These are phyloP conservation scores for Clitarchus hookeri DNA, from an alignment of 2,888 invertebrate species.

Conservation along the genomic window DNA sequence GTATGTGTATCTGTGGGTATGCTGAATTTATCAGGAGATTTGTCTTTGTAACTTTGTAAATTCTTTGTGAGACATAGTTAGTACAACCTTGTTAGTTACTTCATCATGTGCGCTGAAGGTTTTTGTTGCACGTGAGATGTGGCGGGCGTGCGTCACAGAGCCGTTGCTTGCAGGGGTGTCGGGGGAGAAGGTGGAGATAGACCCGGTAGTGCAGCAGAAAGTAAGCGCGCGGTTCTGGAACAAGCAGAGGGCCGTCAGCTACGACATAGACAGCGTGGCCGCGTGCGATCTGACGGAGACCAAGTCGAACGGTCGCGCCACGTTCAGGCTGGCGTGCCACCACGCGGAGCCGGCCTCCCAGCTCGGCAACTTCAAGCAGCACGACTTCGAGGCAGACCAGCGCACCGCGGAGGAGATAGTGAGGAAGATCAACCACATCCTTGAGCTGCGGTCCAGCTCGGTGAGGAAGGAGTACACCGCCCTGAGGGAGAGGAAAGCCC, in stretches of 20 bases:
- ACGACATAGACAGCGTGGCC: slow-evolving; percentile 84
- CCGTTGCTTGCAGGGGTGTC: slow-evolving; percentile 66
- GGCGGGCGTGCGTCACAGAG: too few relatives aligned
- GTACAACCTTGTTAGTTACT: too few relatives aligned
- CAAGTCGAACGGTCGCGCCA: slow-evolving; percentile 69
- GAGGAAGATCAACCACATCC: slow-evolving; percentile 83
- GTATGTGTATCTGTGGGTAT: too few relatives aligned
- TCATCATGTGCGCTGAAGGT: too few relatives aligned
- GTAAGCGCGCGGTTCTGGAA: slow-evolving; percentile 58
- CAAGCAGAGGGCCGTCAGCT: slow-evolving; percentile 78
- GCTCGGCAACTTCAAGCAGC: slow-evolving; percentile 68
- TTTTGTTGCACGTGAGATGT: too few relatives aligned
- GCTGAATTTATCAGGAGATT: too few relatives aligned
- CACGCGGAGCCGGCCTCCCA: slow-evolving; percentile 27
- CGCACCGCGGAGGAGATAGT: slow-evolving; percentile 80
- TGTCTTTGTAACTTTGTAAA: too few relatives aligned
- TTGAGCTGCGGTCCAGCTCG: slow-evolving; percentile 79
- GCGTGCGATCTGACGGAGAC: slow-evolving; percentile 82
- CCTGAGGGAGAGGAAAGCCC: slow-evolving; percentile 71
- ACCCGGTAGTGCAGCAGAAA: slow-evolving; percentile 70
- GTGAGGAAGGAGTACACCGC: slow-evolving; percentile 82
- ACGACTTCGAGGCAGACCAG: slow-evolving; percentile 85
- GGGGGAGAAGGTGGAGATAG: slow-evolving; percentile 89
- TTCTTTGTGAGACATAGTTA: too few relatives aligned
- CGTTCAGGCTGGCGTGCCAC: slow-evolving; percentile 72